These are phyloP conservation scores for Amazona ochrocephala DNA, from an alignment of 2,797 vertebrate genomes.

Conservation along the genomic window DNA sequence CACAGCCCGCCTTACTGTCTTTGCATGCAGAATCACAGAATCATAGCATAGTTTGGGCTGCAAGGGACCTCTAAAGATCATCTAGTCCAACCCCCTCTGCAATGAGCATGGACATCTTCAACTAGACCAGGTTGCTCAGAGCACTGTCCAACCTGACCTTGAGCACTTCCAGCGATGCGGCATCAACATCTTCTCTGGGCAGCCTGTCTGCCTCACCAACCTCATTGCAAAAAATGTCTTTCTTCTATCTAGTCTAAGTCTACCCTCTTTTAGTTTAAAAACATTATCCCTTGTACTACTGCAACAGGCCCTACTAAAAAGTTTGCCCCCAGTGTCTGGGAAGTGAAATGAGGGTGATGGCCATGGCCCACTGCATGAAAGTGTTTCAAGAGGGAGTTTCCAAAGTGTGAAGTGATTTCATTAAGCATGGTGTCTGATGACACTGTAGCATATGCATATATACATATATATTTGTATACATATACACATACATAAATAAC, in stretches of 20 bases:
- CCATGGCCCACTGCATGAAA: neutral
- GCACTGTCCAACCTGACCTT: neutral
- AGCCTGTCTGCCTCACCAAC: neutral
- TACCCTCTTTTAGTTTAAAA: neutral
- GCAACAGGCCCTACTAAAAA: neutral
- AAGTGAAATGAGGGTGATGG: neutral
- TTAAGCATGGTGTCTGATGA: neutral
- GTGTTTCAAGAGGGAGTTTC: rapidly evolving
- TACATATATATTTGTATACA: no score
- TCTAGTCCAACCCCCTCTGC: rapidly evolving
- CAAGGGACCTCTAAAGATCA: neutral
- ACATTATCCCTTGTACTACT: neutral
- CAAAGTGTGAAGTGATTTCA: neutral
- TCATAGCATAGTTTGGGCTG: neutral
- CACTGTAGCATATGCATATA: neutral
- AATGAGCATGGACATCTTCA: neutral
- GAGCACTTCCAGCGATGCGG: rapidly evolving
- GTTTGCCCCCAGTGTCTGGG: neutral
- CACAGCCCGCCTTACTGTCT: neutral
- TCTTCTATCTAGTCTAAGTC: neutral
- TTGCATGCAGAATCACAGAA: neutral
- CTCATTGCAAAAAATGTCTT: rapidly evolving
- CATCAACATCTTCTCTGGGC: neutral
- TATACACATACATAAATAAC: rapidly evolving
- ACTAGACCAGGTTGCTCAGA: neutral